Evolutionary conservation across 2,797 vertebrate species (phyloP), one percentile per base, ranked within the genome.

Genomic region (Enteromius radiatus): DNA sequence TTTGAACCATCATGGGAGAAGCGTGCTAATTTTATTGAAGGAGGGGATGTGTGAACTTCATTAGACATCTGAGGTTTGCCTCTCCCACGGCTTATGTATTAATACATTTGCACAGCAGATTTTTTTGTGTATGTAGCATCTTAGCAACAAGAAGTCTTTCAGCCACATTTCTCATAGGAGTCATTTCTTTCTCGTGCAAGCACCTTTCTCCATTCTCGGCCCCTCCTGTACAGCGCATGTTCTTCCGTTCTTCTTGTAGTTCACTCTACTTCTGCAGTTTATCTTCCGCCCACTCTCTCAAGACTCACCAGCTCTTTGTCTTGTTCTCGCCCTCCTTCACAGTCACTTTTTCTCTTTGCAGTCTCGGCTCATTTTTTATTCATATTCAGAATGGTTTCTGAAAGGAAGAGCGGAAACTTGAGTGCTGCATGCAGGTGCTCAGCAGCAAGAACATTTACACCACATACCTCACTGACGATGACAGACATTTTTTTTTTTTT

Each of bases 281-380:
- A 65, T 67, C 61, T 82, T 82, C 80, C 71, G 23, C 80, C 71
- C 80, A 82, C 80, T 52, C 61, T 74, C 79, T 75, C 80, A 64
- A 75, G 70, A 21, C 61, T 64, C 59, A 65, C 80, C 28, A 64
- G 43, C 70, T 67, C 80, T 67, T 81, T 75, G 47, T 82, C 19
- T 65, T 73, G 26, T 63, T 71, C 21, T 71, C 21, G 5, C 21
- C 56, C 71, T 80, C 78, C 71, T 78, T 86, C 38, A 56, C 54
- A 71, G 43, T 38, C 41, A 79, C 45, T 78, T 19, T 65, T 43
- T 56, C 74, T 78, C 36, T 76, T 31, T 68, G 67, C 63, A 54
- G 75, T 68, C 78, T 74, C 88, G 77, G 69, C 86, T 92, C 90
- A 94, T 95, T 91, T 94, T 94, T 94, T 93, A 94, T 95, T 94